Conservation (phyloP, 2,888 invertebrate genomes). For the Drosophila recens region DNA sequence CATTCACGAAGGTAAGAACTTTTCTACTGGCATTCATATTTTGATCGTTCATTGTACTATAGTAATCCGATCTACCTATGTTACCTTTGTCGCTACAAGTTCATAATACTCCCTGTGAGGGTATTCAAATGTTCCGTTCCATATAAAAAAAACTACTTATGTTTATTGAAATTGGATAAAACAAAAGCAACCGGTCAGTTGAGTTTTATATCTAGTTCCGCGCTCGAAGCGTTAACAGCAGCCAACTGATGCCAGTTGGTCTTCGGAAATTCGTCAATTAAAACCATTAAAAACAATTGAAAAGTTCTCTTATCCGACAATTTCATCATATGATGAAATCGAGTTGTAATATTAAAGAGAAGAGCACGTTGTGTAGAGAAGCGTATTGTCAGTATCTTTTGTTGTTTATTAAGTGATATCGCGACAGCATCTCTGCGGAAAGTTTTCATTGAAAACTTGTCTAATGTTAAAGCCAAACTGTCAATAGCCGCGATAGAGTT, state of each 20-base stretch:
- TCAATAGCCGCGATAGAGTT: not conserved
- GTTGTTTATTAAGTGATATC: not conserved
- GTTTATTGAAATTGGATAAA: slow-evolving; percentile 17
- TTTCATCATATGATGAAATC: slow-evolving; percentile 17
- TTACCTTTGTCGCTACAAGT: not conserved
- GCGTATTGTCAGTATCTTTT: not conserved
- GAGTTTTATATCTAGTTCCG: slow-evolving; percentile 32
- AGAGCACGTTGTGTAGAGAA: not conserved
- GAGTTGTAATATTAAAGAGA: not conserved
- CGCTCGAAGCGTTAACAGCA: slow-evolving; percentile 15
- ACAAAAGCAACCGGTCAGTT: slow-evolving; percentile 7
- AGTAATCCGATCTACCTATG: not conserved
- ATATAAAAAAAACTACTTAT: not conserved
- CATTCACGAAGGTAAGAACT: not conserved
- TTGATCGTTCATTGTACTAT: not conserved
- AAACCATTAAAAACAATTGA: not conserved
- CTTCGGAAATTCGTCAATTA: slow-evolving; percentile 1
- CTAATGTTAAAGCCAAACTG: not conserved
- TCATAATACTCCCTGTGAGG: not conserved
- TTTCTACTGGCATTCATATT: not conserved
- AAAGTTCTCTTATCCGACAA: not conserved
- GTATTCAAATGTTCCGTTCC: not conserved
- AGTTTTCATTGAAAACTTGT: not conserved
- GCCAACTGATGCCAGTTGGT: not conserved
- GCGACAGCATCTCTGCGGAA: slow-evolving; percentile 1